Evolutionary conservation across 2,888 invertebrate genomes (phyloP), one percentile per base, ranked within the genome.

Genomic region (Megastigmus dorsalis): DNA sequence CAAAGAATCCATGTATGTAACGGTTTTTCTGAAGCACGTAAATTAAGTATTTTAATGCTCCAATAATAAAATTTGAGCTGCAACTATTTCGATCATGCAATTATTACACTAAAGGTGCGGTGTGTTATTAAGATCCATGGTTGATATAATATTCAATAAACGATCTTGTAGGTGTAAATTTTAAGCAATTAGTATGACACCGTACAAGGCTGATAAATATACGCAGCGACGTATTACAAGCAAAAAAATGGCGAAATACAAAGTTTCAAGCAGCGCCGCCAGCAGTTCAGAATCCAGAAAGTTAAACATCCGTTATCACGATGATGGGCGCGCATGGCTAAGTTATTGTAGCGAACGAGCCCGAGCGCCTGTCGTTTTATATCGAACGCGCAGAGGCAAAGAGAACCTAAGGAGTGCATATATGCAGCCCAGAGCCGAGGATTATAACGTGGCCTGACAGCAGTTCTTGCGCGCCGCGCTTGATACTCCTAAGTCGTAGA

Each of bases 291-390:
- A 36, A 33, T 33, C 33, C 23, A 55, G 48, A 68, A 59, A 68
- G 26, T 38, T 20, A 50, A 68, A 68, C 38, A 48, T 59, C 68
- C 68, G 68, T 68, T 59, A 68, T 36, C 50, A 20, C 10, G 36
- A 55, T 55, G 33, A 67, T 54, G 20, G 55, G 9, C 20, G 57
- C 9, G 45, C 9, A n/a, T 5, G 45, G 13, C 18, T 48, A 36
- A 36, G 36, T 48, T 52, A 45, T 45, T 45, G 45, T 30, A 20
- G 10, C 5, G 6, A 28, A 38, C 38, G 23, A 38, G 57, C 20
- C 38, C 9, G n/a, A 20, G 20, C 23, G 13, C 20, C 9, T 23
- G 7, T 15, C 33, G 18, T 45, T 45, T 45, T 38, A 38, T 13
- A 13, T 3, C 2, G 38, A 38, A 13, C 10, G 13, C n/a, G 54